A percentile compares a stretch with the other conserved stretches of the same genome.
phyloP scores from a whole-genome alignment of 35 echinoderm and acorn worm species.

The Apostichopus parvimensis region DNA sequence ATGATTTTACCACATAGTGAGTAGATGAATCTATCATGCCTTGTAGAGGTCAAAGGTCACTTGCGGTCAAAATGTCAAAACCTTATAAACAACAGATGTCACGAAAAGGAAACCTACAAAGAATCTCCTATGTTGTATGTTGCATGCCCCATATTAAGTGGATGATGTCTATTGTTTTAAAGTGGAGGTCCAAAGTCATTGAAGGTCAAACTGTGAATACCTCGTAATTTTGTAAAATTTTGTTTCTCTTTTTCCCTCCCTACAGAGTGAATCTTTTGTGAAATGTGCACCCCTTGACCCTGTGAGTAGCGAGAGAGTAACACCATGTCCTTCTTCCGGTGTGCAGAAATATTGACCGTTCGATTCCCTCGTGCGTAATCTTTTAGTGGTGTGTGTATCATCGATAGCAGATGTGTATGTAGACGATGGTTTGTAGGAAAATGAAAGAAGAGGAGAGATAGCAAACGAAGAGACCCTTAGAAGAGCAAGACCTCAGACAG shows the following conservation, averaged over 20 bases:
- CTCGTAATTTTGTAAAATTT: too few relatives aligned
- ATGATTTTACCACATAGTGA: too few relatives aligned
- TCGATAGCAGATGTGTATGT: neutral
- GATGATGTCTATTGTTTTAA: too few relatives aligned
- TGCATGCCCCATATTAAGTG: too few relatives aligned
- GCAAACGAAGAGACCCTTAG: neutral
- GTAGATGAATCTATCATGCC: too few relatives aligned
- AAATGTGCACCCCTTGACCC: constrained; percentile 27
- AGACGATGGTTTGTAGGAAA: neutral
- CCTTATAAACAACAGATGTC: too few relatives aligned
- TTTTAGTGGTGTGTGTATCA: neutral
- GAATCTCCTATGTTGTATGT: too few relatives aligned
- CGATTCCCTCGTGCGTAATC: neutral
- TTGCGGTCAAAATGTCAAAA: too few relatives aligned
- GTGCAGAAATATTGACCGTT: neutral
- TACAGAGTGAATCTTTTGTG: constrained; percentile 15
- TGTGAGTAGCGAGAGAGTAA: neutral
- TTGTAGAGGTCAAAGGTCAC: too few relatives aligned
- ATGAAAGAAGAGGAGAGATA: neutral
- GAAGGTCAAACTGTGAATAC: too few relatives aligned
- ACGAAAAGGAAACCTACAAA: too few relatives aligned
- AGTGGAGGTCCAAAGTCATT: too few relatives aligned
- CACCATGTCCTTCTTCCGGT: neutral
- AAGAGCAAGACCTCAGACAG: neutral
- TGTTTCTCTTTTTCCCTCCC: neutral